phyloP scores from a whole-genome alignment of 1,140 invertebrate species.

The Diachasma alloeum region DNA sequence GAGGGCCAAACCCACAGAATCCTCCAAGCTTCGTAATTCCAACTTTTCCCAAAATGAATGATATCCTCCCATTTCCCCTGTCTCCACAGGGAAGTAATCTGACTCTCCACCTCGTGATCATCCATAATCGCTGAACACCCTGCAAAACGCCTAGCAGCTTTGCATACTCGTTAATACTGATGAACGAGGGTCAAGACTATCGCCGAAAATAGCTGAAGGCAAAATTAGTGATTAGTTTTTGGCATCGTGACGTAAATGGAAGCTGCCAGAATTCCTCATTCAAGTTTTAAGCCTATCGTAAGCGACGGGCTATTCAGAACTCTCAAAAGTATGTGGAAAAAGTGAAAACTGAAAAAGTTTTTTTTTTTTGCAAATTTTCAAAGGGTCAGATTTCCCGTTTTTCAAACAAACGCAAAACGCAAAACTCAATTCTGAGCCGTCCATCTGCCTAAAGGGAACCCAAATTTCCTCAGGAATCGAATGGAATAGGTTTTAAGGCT shows the following conservation, averaged over 20 bases:
- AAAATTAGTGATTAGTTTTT: not conserved
- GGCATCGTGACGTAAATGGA: conserved; percentile 2
- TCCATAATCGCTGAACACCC: not conserved
- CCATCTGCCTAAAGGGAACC: too few relatives aligned
- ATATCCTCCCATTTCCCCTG: conserved; percentile 49
- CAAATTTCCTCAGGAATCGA: too few relatives aligned
- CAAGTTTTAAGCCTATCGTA: not conserved
- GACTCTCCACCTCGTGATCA: conserved; percentile 40
- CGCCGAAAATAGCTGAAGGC: conserved; percentile 13
- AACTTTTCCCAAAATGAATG: conserved; percentile 34
- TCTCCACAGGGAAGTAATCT: conserved; percentile 39
- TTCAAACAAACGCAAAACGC: too few relatives aligned
- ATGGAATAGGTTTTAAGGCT: too few relatives aligned
- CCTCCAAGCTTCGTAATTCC: conserved; percentile 48
- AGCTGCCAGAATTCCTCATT: conserved; percentile 8
- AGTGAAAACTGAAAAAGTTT: too few relatives aligned
- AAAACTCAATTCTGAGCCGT: too few relatives aligned
- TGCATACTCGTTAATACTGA: not conserved
- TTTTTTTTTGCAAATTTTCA: too few relatives aligned
- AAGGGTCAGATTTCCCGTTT: too few relatives aligned
- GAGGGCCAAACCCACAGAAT: conserved; percentile 71
- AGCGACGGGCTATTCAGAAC: too few relatives aligned
- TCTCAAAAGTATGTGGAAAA: too few relatives aligned
- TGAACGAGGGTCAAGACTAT: conserved; percentile 9
- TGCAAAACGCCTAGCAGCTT: not conserved